A percentile compares a stretch with the other conserved stretches of the same genome.
These are phyloP conservation scores for Morbakka virulenta DNA, from an alignment of 30 jellyfish, hydroid and myxozoan species.

Conservation along the genomic window DNA sequence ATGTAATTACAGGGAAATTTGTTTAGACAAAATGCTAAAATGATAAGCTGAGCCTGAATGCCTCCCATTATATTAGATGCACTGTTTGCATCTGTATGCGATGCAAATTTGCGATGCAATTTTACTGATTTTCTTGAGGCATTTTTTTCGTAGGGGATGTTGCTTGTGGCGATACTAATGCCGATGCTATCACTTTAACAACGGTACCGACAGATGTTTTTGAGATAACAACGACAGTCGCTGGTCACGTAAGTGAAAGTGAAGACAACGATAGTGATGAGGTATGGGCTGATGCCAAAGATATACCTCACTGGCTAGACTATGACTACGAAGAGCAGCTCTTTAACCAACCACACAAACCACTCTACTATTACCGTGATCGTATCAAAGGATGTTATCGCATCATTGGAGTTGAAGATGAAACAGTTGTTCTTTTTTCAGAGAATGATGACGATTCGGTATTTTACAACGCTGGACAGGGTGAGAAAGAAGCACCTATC, in stretches of 20 bases:
- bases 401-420: constrained; percentile 97
- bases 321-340: constrained; percentile 66
- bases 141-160: constrained; percentile 22
- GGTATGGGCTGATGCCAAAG: constrained; percentile 98
- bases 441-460: constrained; percentile 99
- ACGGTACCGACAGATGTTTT: constrained; percentile 69
- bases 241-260: constrained; percentile 75
- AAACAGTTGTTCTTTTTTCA: constrained; percentile 90
- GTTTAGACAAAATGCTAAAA: too few relatives aligned
- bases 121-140: too few relatives aligned
- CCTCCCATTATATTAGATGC: too few relatives aligned
- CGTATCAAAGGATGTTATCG: constrained; percentile 98
- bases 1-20: too few relatives aligned
- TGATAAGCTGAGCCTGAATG: too few relatives aligned
- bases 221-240: constrained; percentile 76
- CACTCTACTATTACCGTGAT: constrained; percentile 94
- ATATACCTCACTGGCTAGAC: constrained; percentile 98
- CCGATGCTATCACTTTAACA: constrained; percentile 40
- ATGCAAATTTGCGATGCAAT: too few relatives aligned
- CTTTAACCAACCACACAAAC: constrained; percentile 90
- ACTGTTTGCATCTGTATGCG: too few relatives aligned
- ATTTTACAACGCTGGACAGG: constrained; percentile 65
- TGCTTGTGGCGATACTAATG: constrained; percentile 48
- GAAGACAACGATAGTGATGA: constrained; percentile 73
- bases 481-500: constrained; percentile 1